These are phyloP conservation scores for Goniozus legneri DNA, from an alignment of 1,140 invertebrate genomes.

Conservation along the genomic window DNA sequence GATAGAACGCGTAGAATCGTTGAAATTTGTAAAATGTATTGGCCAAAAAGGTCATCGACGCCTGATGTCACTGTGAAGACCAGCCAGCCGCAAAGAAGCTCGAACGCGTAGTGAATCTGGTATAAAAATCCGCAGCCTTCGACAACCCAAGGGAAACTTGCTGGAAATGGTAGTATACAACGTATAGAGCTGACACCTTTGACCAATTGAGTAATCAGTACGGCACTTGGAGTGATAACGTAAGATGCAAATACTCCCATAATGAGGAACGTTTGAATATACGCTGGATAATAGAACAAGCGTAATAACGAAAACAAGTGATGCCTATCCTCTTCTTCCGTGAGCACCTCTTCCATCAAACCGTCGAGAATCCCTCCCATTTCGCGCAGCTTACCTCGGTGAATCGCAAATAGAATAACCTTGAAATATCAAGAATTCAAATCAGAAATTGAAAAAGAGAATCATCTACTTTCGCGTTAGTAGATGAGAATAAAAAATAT, in stretches of 20 bases:
- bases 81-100: constrained; percentile 7
- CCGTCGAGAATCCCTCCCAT: constrained; percentile 9
- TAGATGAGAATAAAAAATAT: too few relatives aligned
- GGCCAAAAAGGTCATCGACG: constrained; percentile 27
- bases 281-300: not conserved
- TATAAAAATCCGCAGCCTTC: constrained; percentile 12
- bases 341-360: constrained; percentile 3
- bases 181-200: constrained; percentile 5
- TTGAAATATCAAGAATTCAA: too few relatives aligned
- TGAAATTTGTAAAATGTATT: constrained; percentile 29
- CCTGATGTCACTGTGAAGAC: constrained; percentile 19
- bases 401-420: constrained; percentile 1
- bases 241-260: not conserved
- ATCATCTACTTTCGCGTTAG: too few relatives aligned
- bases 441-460: too few relatives aligned
- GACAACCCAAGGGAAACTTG: constrained; percentile 16
- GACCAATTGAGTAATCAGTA: too few relatives aligned
- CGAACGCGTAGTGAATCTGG: constrained; percentile 17
- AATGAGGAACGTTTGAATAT: not conserved
- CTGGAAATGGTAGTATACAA: constrained; percentile 14
- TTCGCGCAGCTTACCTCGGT: constrained; percentile 6
- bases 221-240: not conserved
- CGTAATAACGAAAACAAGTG: constrained; percentile 1
- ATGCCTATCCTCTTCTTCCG: not conserved
- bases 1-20: constrained; percentile 11